phyloP scores from a whole-genome alignment of 1,140 invertebrate species.

The Stratiolaelaps scimitus region DNA sequence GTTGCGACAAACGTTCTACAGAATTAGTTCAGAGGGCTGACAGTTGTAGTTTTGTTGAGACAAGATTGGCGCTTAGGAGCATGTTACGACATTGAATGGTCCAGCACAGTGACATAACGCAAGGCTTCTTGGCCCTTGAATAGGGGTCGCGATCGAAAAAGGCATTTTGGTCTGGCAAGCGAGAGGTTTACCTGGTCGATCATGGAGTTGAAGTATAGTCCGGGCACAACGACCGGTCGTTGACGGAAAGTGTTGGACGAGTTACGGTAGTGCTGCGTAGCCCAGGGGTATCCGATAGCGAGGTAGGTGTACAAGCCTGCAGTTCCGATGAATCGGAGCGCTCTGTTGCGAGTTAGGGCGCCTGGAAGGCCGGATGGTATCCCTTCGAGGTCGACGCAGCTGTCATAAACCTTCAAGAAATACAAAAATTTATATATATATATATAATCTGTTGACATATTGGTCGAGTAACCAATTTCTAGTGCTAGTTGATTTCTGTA shows the following conservation, averaged over 20 bases:
- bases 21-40: no score
- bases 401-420: neutral
- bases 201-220: conserved; percentile 26
- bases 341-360: conserved; percentile 13
- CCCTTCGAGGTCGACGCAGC: conserved; percentile 3
- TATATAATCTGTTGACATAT: no score
- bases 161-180: no score
- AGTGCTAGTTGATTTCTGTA: no score
- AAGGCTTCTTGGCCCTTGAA: no score
- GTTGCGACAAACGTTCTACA: no score
- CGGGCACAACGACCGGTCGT: conserved; percentile 1
- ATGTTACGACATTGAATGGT: no score
- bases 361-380: neutral
- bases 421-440: neutral
- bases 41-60: no score
- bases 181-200: neutral
- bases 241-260: neutral
- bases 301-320: neutral
- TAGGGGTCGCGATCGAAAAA: no score
- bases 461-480: no score
- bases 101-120: no score
- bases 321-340: neutral
- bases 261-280: neutral
- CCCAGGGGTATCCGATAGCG: neutral
- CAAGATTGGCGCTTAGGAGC: no score